A percentile compares a stretch with the other conserved stretches of the same genome.
Evolutionary conservation across 2,888 invertebrate species (phyloP).

Genomic region (Achlya flavicornis): DNA sequence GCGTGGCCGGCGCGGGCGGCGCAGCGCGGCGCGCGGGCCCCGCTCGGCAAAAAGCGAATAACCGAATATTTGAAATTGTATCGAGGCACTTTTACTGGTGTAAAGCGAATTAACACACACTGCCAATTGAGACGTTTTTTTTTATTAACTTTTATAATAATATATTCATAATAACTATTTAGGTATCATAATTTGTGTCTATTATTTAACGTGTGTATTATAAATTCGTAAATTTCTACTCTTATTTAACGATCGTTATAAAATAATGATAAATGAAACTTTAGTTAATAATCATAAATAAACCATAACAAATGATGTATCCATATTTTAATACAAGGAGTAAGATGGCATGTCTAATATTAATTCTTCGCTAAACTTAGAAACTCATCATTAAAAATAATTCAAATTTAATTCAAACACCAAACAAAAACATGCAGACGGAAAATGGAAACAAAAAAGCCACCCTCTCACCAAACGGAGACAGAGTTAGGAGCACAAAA

Average conservation of each 20-base stretch:
- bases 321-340: neutral
- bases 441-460: slow-evolving; percentile 70
- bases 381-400: slow-evolving; percentile 38
- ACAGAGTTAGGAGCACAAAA: slow-evolving; percentile 76
- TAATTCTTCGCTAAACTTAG: neutral
- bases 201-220: neutral
- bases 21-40: slow-evolving; percentile 14
- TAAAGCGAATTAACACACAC: slow-evolving; percentile 68
- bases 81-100: slow-evolving; percentile 67
- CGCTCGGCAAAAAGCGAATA: slow-evolving; percentile 66
- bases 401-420: slow-evolving; percentile 53
- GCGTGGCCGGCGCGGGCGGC: slow-evolving; percentile 42
- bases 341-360: neutral
- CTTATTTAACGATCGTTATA: neutral
- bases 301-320: neutral
- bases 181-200: neutral
- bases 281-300: neutral
- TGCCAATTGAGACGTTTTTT: slow-evolving; percentile 34
- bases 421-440: slow-evolving; percentile 64
- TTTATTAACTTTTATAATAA: slow-evolving; percentile 8
- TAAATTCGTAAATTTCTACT: neutral
- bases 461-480: slow-evolving; percentile 70
- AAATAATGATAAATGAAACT: neutral
- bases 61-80: slow-evolving; percentile 71
- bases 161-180: neutral